Evolutionary conservation across 2,113 vertebrate species (phyloP).

Genomic region (Peromyscus californicus): DNA sequence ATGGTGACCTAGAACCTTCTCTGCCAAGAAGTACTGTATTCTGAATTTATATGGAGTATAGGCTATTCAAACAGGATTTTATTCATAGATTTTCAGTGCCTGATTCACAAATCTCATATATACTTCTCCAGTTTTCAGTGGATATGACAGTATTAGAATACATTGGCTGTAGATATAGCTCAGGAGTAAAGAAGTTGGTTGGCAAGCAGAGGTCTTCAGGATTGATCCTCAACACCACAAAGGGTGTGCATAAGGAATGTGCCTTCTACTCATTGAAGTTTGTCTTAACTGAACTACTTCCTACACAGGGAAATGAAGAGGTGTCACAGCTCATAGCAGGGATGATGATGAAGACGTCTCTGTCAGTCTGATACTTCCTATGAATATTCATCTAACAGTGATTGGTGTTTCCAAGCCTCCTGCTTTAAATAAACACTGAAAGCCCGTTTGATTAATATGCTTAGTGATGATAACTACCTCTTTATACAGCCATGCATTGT

Average conservation of each 20-base stretch:
- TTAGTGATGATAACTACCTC: background rate
- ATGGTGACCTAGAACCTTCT: background rate
- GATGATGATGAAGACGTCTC: background rate
- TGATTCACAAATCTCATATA: background rate
- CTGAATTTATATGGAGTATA: background rate
- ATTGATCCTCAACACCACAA: background rate
- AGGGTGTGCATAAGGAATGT: background rate
- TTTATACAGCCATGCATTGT: background rate
- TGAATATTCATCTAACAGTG: background rate
- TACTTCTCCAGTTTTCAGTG: background rate
- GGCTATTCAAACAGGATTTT: background rate
- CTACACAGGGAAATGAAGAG: background rate
- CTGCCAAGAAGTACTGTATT: background rate
- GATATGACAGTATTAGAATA: background rate
- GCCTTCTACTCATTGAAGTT: background rate
- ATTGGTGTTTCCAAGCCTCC: background rate
- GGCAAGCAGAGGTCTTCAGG: accelerated
- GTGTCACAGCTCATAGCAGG: background rate
- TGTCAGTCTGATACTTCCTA: background rate
- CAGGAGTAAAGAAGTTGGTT: background rate
- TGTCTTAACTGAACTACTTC: background rate
- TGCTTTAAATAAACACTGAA: background rate
- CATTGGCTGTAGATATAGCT: background rate
- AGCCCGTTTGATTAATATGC: accelerated
- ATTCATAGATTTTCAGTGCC: background rate